Percentiles rank a stretch among this genome's conserved stretches.
Evolutionary conservation across 2,888 invertebrate species (phyloP).

Genomic region (Galeopsomyia nigrocyanea): DNA sequence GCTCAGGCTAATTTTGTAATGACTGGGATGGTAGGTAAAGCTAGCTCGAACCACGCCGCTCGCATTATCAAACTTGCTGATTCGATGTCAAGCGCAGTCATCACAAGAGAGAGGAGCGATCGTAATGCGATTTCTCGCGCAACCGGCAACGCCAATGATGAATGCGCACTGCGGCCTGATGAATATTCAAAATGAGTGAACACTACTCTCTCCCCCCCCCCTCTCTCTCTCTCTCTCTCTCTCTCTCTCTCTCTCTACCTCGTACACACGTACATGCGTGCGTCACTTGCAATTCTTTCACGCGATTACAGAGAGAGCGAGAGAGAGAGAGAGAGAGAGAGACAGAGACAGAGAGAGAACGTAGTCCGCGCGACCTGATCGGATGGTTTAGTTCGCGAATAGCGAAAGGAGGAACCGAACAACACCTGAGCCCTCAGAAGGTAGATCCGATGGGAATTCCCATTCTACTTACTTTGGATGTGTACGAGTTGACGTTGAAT

Average conservation of each 20-base stretch:
- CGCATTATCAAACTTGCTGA: slow-evolving; percentile 34
- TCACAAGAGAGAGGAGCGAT: slow-evolving; percentile 26
- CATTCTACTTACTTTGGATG: slow-evolving; percentile 20
- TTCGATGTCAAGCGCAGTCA: slow-evolving; percentile 34
- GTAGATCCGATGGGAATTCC: slow-evolving; percentile 41
- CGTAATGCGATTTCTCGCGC: slow-evolving; percentile 26
- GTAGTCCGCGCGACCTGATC: too few relatives aligned
- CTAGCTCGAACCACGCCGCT: not conserved
- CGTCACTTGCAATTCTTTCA: not conserved
- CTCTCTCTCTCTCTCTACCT: too few relatives aligned
- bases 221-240: too few relatives aligned
- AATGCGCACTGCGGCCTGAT: slow-evolving; percentile 30
- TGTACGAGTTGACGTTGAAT: too few relatives aligned
- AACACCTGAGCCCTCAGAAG: slow-evolving; percentile 46
- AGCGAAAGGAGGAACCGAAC: slow-evolving; percentile 45
- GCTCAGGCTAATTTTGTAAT: slow-evolving; percentile 33
- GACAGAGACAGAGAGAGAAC: too few relatives aligned
- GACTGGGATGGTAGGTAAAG: not conserved
- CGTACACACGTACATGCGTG: too few relatives aligned
- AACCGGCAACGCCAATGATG: slow-evolving; percentile 22
- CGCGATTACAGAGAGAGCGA: slow-evolving; percentile 1
- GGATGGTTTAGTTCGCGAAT: not conserved
- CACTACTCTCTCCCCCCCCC: too few relatives aligned
- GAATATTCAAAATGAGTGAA: slow-evolving; percentile 31
- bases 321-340: too few relatives aligned